Conservation (phyloP, 2,113 vertebrate species). For the Accipiter cooperii region DNA sequence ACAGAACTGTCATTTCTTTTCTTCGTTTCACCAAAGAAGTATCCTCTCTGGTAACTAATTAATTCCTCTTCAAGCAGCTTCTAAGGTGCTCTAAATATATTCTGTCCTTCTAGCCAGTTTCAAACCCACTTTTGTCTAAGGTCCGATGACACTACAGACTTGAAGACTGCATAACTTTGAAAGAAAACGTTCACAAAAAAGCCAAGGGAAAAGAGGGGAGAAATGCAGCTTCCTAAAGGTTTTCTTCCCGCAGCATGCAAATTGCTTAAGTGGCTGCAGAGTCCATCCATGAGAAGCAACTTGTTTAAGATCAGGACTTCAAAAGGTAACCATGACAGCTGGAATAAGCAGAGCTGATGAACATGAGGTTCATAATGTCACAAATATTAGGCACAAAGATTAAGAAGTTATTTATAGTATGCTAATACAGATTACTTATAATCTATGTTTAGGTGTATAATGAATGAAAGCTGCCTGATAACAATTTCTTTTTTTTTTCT, state of each 20-base stretch:
- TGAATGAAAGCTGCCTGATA: not conserved
- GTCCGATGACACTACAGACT: not conserved
- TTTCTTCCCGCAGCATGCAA: not conserved
- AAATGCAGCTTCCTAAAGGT: not conserved
- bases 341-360: not conserved
- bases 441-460: not conserved
- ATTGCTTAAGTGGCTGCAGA: not conserved
- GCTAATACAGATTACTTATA: not conserved
- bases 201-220: not conserved
- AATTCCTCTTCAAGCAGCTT: not conserved
- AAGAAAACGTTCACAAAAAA: not conserved
- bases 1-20: not conserved
- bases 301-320: not conserved
- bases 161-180: not conserved
- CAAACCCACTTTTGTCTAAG: not conserved
- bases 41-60: not conserved
- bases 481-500: not conserved
- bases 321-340: not conserved
- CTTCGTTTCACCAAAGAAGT: not conserved
- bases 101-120: not conserved
- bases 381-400: not conserved
- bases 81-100: not conserved
- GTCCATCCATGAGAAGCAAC: not conserved
- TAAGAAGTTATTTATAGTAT: not conserved
- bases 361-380: not conserved